Conservation (phyloP, 2,797 vertebrate genomes). For the Hybognathus amarus region DNA sequence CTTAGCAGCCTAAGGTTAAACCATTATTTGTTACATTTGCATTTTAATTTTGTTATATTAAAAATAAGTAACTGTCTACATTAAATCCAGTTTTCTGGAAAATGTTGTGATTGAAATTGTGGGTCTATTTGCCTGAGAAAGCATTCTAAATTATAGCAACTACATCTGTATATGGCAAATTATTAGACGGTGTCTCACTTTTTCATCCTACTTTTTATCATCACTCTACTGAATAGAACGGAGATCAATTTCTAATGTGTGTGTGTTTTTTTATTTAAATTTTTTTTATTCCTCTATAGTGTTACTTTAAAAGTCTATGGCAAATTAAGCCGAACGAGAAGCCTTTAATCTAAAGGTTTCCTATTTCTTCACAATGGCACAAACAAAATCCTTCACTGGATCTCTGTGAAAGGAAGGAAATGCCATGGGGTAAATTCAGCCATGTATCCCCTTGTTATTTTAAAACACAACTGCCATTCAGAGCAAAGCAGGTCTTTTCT, state of each 20-base stretch:
- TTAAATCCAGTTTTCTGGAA: background rate
- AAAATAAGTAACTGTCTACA: background rate
- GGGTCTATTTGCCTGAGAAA: background rate
- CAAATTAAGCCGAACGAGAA: background rate
- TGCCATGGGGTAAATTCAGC: conserved; percentile 38
- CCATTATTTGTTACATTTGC: background rate
- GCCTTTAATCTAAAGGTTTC: background rate
- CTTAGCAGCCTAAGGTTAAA: background rate
- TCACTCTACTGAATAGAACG: background rate
- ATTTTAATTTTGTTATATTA: background rate
- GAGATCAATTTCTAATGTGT: background rate
- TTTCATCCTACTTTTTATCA: background rate
- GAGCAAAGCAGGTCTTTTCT: conserved; percentile 22
- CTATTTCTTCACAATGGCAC: conserved; percentile 36
- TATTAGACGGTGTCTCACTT: background rate
- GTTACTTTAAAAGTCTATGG: background rate
- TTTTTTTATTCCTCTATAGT: background rate
- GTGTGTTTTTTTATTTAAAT: background rate
- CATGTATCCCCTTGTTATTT: conserved; percentile 38
- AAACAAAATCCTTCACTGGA: conserved; percentile 27
- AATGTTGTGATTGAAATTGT: background rate
- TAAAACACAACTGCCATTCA: conserved; percentile 38
- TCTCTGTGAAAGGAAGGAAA: conserved; percentile 41
- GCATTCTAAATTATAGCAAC: background rate
- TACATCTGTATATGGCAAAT: background rate